Base-by-base conservation (phyloP, 2,888 invertebrate species). In the Saturnia pavonia region DNA sequence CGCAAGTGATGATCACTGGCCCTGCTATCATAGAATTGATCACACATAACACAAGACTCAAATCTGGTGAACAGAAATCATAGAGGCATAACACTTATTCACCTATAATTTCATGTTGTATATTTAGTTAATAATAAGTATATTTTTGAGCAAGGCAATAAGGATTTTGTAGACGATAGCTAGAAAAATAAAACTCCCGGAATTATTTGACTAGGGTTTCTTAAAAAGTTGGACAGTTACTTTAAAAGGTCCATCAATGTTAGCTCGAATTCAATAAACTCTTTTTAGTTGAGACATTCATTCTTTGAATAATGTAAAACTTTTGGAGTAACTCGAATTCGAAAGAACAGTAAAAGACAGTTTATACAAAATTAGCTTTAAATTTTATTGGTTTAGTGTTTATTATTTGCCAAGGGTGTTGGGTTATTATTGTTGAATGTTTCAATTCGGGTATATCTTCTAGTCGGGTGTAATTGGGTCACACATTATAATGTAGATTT, bases 231-330 rank as follows among this genome's bases (percentile, higher is more conserved):
- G 9, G 9, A 40, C 19, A 65, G 65, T 34, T 40, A 34, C 67
- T 67, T 14, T 42, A 43, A 43, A 60, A 69, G 66, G 42, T 25
- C 25, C 19, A 60, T 48, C 42, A 70, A 67, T 57, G 54, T 54
- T 54, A 51, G 3, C 2, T 45, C 19, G 25, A 54, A 70, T 70
- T 54, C 54, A 70, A 70, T 66, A 67, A 67, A 70, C 54, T 54
- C 67, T n/a, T 70, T 67, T 66, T 54, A 65, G 34, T 40, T 54
- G n/a, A 9, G 40, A 22, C 48, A 34, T 16, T 16, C 54, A 40
- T 40, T 43, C 42, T 70, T 70, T 27, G 43, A 66, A 70, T 54
- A 70, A 70, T 25, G 54, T 27, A 54, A 67, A 70, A 70, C 25
- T 43, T 70, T 70, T 25, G 19, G 42, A 6, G 19, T 11, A n/a